Conservation (phyloP, 2,888 invertebrate genomes). For the Diarsia mendica region DNA sequence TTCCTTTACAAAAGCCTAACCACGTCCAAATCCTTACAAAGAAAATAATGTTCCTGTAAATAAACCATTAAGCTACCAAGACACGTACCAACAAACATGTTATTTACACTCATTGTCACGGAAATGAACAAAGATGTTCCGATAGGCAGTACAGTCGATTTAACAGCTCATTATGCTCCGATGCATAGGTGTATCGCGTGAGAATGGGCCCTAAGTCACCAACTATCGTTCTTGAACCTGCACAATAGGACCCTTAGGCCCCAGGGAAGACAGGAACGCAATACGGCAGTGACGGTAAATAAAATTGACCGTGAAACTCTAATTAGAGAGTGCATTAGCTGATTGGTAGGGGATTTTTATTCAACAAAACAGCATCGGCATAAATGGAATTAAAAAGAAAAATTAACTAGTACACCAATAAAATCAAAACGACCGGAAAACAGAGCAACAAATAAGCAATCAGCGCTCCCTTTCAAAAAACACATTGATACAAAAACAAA, state of each 20-base stretch:
- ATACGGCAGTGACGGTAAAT: constrained; percentile 50
- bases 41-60: constrained; percentile 28
- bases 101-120: constrained; percentile 63
- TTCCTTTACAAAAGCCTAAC: constrained; percentile 15
- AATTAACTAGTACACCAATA: background rate
- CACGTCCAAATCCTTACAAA: constrained; percentile 6
- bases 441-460: constrained; percentile 46
- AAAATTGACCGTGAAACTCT: constrained; percentile 49
- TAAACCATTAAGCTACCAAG: constrained; percentile 23
- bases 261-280: constrained; percentile 62
- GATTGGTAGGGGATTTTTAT: constrained; percentile 51
- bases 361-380: background rate
- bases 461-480: constrained; percentile 40
- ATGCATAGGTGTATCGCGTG: constrained; percentile 63
- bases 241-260: constrained; percentile 54
- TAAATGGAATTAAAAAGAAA: background rate
- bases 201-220: constrained; percentile 61
- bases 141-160: constrained; percentile 62
- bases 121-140: constrained; percentile 63
- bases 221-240: constrained; percentile 51
- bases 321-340: constrained; percentile 64
- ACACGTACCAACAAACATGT: constrained; percentile 37
- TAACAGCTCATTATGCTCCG: constrained; percentile 59
- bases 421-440: constrained; percentile 22
- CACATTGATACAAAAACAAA: constrained; percentile 65